These are phyloP conservation scores for Lithobates sylvaticus DNA, from an alignment of 2,797 vertebrate genomes.

Conservation along the genomic window DNA sequence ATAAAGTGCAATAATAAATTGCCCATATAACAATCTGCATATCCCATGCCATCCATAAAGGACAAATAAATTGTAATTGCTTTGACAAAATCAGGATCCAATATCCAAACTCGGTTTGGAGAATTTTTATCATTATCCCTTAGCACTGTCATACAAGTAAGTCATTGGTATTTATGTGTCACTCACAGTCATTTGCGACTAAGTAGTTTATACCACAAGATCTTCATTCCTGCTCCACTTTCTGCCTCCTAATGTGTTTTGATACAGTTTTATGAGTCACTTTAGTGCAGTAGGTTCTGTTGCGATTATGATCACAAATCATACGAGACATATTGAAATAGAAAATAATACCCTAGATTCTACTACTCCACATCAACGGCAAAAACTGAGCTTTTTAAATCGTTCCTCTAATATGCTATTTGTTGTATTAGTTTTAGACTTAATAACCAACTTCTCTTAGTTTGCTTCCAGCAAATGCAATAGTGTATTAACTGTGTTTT, in stretches of 20 bases:
- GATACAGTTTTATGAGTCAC: slow-evolving; percentile 51
- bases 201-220: slow-evolving; percentile 34
- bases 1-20: neutral
- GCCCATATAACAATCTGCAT: neutral
- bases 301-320: slow-evolving; percentile 54
- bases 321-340: slow-evolving; percentile 37
- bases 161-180: slow-evolving; percentile 38
- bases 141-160: slow-evolving; percentile 13
- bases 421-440: slow-evolving; percentile 60
- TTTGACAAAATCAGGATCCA: neutral
- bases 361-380: slow-evolving; percentile 11
- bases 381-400: slow-evolving; percentile 57
- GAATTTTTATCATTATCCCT: slow-evolving; percentile 6
- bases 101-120: neutral
- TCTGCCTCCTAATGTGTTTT: slow-evolving; percentile 44
- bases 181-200: slow-evolving; percentile 39
- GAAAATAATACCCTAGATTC: slow-evolving; percentile 37
- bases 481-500: slow-evolving; percentile 58
- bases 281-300: slow-evolving; percentile 37
- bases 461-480: slow-evolving; percentile 62
- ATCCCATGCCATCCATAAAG: neutral
- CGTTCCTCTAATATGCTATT: slow-evolving; percentile 37
- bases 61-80: slow-evolving; percentile 5
- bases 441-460: slow-evolving; percentile 65
- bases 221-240: slow-evolving; percentile 29